Conservation (phyloP, 1,140 invertebrate species). For the Elysia chlorotica region DNA sequence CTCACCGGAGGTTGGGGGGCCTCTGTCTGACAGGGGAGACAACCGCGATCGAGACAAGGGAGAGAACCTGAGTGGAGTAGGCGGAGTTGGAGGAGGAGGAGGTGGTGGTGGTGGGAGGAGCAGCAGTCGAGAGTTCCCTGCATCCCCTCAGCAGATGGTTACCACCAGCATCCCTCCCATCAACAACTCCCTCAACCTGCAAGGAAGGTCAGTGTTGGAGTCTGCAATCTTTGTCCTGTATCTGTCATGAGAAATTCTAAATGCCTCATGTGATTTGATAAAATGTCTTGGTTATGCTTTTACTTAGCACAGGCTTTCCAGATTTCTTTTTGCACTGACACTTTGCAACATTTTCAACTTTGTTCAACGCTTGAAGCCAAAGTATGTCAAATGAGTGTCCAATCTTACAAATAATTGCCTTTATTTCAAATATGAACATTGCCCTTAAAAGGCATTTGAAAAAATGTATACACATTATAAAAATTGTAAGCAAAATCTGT, state of each 20-base stretch:
- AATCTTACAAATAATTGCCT: too few relatives aligned
- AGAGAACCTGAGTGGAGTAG: too few relatives aligned
- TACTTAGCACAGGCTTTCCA: neutral
- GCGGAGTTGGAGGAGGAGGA: too few relatives aligned
- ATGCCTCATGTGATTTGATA: too few relatives aligned
- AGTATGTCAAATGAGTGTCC: neutral
- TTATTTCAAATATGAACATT: too few relatives aligned
- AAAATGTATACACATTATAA: too few relatives aligned
- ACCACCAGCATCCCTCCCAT: slow-evolving; percentile 44
- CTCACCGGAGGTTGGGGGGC: too few relatives aligned
- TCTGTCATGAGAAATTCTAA: too few relatives aligned
- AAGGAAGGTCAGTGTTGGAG: neutral
- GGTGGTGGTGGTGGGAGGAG: neutral
- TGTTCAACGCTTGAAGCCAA: neutral
- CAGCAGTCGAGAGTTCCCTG: neutral
- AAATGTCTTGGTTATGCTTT: neutral
- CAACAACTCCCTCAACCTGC: slow-evolving; percentile 26
- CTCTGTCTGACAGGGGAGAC: too few relatives aligned
- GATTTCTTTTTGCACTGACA: too few relatives aligned
- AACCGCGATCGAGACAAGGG: slow-evolving; percentile 21
- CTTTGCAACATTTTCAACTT: neutral
- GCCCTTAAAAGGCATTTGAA: too few relatives aligned
- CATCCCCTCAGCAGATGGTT: neutral
- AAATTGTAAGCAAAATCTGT: too few relatives aligned
- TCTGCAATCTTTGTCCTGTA: neutral